A percentile compares a stretch with the other conserved stretches of the same genome.
Conservation (phyloP, 2,113 vertebrate genomes). For the Alligator sinensis region DNA sequence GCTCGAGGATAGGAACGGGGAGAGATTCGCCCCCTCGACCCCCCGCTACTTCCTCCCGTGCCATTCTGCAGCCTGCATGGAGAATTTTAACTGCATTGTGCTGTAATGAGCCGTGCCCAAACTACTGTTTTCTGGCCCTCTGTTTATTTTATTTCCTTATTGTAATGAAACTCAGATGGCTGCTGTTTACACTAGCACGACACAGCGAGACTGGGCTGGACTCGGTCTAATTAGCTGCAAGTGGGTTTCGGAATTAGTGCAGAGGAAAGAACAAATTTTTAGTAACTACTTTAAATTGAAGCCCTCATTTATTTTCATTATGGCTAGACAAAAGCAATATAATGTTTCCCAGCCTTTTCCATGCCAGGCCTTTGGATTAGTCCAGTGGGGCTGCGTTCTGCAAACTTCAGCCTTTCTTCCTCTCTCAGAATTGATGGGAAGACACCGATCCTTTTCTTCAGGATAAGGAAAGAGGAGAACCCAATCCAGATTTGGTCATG, state of each 20-base stretch:
- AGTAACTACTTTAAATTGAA: constrained; percentile 82
- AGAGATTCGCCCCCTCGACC: not conserved
- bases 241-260: constrained; percentile 76
- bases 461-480: not conserved
- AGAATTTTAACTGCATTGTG: constrained; percentile 80
- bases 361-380: not conserved
- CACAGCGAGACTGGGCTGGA: constrained; percentile 68
- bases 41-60: not conserved
- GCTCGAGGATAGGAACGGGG: not conserved
- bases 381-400: not conserved
- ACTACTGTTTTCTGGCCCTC: constrained; percentile 85
- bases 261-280: constrained; percentile 85
- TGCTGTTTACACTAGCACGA: constrained; percentile 84
- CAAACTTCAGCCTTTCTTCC: not conserved
- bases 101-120: constrained; percentile 87
- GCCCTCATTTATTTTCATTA: constrained; percentile 84
- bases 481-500: rapidly evolving
- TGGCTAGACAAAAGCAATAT: constrained; percentile 75
- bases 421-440: not conserved
- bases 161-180: constrained; percentile 93
- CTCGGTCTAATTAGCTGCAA: constrained; percentile 81
- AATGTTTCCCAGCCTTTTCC: constrained; percentile 67
- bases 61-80: not conserved
- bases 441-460: not conserved
- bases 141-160: constrained; percentile 91